phyloP scores from a whole-genome alignment of 2,888 invertebrate species.

The Melanostoma mellinum region DNA sequence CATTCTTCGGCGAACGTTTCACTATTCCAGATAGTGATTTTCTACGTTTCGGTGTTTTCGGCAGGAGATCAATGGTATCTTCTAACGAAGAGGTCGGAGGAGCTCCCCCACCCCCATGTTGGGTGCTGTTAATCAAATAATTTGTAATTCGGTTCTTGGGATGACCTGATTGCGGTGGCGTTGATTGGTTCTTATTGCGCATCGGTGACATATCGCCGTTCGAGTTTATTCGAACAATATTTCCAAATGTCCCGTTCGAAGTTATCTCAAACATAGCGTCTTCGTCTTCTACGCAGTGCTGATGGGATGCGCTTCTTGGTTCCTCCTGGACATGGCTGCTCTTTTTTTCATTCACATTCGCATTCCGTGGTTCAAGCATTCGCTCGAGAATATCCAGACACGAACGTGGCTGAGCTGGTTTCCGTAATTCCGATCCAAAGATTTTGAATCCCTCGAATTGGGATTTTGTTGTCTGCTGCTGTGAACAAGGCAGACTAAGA shows the following conservation, averaged over 20 bases:
- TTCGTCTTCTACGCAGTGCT: constrained; percentile 71
- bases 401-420: constrained; percentile 76
- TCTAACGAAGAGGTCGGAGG: constrained; percentile 39
- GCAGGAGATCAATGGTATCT: constrained; percentile 53
- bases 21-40: constrained; percentile 64
- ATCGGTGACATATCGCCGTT: constrained; percentile 79
- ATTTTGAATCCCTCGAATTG: constrained; percentile 79
- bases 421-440: constrained; percentile 79
- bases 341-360: constrained; percentile 45
- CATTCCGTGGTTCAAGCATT: constrained; percentile 75
- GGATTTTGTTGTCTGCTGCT: constrained; percentile 59
- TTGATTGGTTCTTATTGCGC: constrained; percentile 70
- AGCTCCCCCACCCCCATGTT: constrained; percentile 9
- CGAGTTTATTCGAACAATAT: constrained; percentile 78
- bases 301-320: constrained; percentile 14
- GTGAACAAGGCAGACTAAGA: constrained; percentile 74
- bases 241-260: constrained; percentile 79
- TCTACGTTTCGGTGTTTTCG: constrained; percentile 79
- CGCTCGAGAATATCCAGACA: constrained; percentile 79
- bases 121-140: constrained; percentile 76
- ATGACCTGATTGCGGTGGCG: constrained; percentile 49
- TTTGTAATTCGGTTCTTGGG: constrained; percentile 78
- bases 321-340: constrained; percentile 22
- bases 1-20: constrained; percentile 49
- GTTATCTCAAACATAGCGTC: constrained; percentile 81